phyloP scores from a whole-genome alignment of 2,113 vertebrate genomes.

The Isichthys henryi region DNA sequence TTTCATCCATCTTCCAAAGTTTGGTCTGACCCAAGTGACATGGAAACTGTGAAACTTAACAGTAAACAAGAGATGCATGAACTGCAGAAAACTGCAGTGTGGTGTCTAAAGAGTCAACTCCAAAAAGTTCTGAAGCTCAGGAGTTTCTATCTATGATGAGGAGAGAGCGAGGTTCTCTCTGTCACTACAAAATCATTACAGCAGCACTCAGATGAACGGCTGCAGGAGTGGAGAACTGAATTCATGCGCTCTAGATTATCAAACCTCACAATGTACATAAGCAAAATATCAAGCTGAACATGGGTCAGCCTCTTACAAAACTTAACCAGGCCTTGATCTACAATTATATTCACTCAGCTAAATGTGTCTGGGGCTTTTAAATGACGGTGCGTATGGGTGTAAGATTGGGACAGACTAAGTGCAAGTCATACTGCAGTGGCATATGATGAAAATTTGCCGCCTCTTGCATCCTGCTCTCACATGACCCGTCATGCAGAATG shows the following conservation, averaged over 20 bases:
- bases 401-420: not conserved
- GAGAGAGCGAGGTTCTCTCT: not conserved
- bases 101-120: conserved; percentile 35
- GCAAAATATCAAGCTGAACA: not conserved
- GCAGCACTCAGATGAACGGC: not conserved
- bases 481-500: conserved; percentile 2
- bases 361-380: not conserved
- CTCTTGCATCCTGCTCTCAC: not conserved
- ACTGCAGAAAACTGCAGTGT: conserved; percentile 45
- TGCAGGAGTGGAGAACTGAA: not conserved
- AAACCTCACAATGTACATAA: not conserved
- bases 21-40: not conserved
- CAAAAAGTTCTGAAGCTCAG: not conserved
- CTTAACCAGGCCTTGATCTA: not conserved
- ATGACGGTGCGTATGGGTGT: not conserved
- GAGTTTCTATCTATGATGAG: not conserved
- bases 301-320: not conserved
- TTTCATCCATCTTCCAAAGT: not conserved
- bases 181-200: not conserved
- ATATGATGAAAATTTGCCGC: not conserved
- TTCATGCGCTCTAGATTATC: not conserved
- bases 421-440: not conserved
- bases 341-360: not conserved
- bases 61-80: not conserved
- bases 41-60: not conserved